phyloP scores from a whole-genome alignment of 2,797 vertebrate genomes.

The Labeo calbasu region DNA sequence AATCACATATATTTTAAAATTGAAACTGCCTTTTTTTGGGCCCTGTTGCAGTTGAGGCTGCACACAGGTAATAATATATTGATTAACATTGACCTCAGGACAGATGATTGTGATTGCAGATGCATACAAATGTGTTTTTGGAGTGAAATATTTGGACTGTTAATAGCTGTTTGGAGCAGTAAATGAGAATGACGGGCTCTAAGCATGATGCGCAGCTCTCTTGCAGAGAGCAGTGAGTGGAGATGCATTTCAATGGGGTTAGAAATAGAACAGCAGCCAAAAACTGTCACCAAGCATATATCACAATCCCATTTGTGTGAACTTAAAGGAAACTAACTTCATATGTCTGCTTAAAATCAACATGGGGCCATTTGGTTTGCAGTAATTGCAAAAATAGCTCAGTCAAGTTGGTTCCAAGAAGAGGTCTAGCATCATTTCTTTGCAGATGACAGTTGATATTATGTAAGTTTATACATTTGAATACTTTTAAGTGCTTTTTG shows the following conservation, averaged over 20 bases:
- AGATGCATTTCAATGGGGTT: conserved; percentile 56
- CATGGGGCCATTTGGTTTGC: not conserved
- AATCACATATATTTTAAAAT: not conserved
- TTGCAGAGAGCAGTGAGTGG: conserved; percentile 35
- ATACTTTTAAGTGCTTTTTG: not conserved
- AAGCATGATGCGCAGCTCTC: conserved; percentile 6
- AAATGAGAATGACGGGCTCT: conserved; percentile 18
- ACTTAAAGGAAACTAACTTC: not conserved
- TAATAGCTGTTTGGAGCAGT: conserved; percentile 15
- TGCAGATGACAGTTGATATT: not conserved
- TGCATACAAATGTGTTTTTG: not conserved
- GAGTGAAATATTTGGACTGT: not conserved
- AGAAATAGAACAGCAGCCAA: conserved; percentile 25
- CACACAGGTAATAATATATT: not conserved
- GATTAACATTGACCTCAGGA: not conserved
- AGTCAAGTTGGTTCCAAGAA: not conserved
- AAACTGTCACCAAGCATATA: conserved; percentile 9
- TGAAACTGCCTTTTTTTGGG: not conserved
- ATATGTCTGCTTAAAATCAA: not conserved
- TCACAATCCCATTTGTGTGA: not conserved
- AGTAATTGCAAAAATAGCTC: not conserved
- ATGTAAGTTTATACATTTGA: not conserved
- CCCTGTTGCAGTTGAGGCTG: not conserved
- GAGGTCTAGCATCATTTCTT: not conserved
- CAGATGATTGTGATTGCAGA: not conserved